phyloP scores from a whole-genome alignment of 1,140 invertebrate species.

The Mesaphorura yosii region DNA sequence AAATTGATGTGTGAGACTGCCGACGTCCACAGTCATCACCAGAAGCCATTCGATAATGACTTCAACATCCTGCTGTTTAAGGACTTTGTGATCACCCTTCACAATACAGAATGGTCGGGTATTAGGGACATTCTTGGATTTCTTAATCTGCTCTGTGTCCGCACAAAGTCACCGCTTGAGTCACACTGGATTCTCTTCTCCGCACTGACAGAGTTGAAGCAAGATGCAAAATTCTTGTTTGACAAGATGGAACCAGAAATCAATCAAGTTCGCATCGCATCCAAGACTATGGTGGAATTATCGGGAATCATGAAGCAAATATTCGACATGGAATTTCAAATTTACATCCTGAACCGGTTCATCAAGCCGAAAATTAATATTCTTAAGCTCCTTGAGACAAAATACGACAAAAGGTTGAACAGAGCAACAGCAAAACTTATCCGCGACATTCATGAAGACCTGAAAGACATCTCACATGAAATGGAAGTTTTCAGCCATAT shows the following conservation, averaged over 20 bases:
- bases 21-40: neutral
- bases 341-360: slow-evolving; percentile 6
- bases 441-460: neutral
- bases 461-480: neutral
- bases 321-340: slow-evolving; percentile 9
- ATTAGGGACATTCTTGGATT: slow-evolving; percentile 7
- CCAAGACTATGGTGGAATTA: neutral
- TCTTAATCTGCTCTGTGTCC: neutral
- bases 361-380: slow-evolving; percentile 8
- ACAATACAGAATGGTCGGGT: neutral
- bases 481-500: slow-evolving; percentile 4
- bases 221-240: slow-evolving; percentile 5
- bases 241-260: neutral
- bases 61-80: slow-evolving; percentile 8
- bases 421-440: neutral
- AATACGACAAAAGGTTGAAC: neutral
- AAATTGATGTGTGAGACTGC: neutral
- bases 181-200: slow-evolving; percentile 8
- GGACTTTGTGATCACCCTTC: slow-evolving; percentile 6
- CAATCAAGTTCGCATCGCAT: neutral
- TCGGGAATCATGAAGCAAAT: neutral
- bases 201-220: slow-evolving; percentile 2
- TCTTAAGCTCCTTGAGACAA: neutral
- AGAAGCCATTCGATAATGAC: neutral
- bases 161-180: neutral